phyloP scores from a whole-genome alignment of 2,888 invertebrate species.

The Falcaria lacertinaria region DNA sequence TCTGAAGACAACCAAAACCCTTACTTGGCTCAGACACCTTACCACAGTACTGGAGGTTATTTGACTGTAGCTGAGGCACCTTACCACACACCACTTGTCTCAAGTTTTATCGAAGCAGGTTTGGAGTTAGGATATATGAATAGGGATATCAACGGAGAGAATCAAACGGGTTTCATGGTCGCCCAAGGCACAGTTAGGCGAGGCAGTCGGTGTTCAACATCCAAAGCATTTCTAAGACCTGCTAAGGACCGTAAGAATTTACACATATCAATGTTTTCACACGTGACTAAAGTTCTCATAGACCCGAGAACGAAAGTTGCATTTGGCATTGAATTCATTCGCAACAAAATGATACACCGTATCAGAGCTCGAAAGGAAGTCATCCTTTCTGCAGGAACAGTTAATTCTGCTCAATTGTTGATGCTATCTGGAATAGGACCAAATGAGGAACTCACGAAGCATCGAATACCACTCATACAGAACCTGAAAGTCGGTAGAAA shows the following conservation, averaged over 20 bases:
- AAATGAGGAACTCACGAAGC: conserved; percentile 83
- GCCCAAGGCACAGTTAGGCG: conserved; percentile 89
- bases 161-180: conserved; percentile 93
- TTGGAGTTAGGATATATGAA: conserved; percentile 91
- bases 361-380: conserved; percentile 91
- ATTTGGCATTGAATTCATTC: conserved; percentile 89
- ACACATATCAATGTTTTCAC: conserved; percentile 90
- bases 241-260: conserved; percentile 89
- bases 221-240: conserved; percentile 92
- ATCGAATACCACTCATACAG: conserved; percentile 88
- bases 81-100: conserved; percentile 90
- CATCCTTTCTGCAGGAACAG: conserved; percentile 92
- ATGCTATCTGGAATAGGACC: conserved; percentile 96
- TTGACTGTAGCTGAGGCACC: conserved; percentile 92
- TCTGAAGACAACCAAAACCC: conserved; percentile 95
- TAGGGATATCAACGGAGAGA: conserved; percentile 92
- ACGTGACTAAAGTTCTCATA: conserved; percentile 87
- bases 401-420: conserved; percentile 95
- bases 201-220: conserved; percentile 92
- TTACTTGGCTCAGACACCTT: conserved; percentile 87
- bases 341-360: conserved; percentile 85
- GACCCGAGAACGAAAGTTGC: conserved; percentile 87
- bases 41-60: conserved; percentile 89
- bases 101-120: conserved; percentile 90
- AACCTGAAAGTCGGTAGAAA: conserved; percentile 92